Evolutionary conservation across 2,797 vertebrate species (phyloP).

Genomic region (Lacerta viridis): DNA sequence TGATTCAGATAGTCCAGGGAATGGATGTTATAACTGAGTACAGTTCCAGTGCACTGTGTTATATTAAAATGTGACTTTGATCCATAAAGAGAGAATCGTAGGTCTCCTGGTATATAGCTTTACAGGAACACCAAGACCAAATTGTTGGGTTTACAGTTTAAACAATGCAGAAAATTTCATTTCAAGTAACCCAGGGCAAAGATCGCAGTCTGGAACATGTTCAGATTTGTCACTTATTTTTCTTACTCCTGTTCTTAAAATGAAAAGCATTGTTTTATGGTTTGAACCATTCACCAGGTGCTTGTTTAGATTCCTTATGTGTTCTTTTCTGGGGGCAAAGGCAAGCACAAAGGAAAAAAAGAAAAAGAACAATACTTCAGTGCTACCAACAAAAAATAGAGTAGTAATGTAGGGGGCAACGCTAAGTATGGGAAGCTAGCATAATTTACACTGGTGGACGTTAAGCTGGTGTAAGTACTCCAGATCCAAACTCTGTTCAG

Average conservation of each 20-base stretch:
- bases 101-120: slow-evolving; percentile 4
- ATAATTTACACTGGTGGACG: too few species aligned
- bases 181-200: slow-evolving; percentile 27
- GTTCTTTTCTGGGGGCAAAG: neutral
- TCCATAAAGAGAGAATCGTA: slow-evolving; percentile 17
- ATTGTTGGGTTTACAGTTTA: slow-evolving; percentile 13
- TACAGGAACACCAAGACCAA: neutral
- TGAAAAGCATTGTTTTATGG: slow-evolving; percentile 16
- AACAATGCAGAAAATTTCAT: slow-evolving; percentile 30
- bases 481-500: too few species aligned
- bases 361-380: neutral
- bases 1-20: slow-evolving; percentile 26
- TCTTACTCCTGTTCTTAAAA: slow-evolving; percentile 16
- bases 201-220: slow-evolving; percentile 2
- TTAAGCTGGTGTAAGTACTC: too few species aligned
- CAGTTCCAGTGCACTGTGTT: slow-evolving; percentile 9
- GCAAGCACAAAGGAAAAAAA: too few species aligned
- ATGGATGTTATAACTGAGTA: slow-evolving; percentile 1
- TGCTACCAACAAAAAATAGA: neutral
- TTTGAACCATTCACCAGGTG: neutral
- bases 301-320: neutral
- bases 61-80: slow-evolving; percentile 35
- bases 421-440: too few species aligned
- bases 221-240: slow-evolving; percentile 2
- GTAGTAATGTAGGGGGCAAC: neutral